Percentiles rank a stretch among this genome's conserved stretches.
These are phyloP conservation scores for Rhadinocentrus ornatus DNA, from an alignment of 2,797 vertebrate genomes.

Conservation along the genomic window DNA sequence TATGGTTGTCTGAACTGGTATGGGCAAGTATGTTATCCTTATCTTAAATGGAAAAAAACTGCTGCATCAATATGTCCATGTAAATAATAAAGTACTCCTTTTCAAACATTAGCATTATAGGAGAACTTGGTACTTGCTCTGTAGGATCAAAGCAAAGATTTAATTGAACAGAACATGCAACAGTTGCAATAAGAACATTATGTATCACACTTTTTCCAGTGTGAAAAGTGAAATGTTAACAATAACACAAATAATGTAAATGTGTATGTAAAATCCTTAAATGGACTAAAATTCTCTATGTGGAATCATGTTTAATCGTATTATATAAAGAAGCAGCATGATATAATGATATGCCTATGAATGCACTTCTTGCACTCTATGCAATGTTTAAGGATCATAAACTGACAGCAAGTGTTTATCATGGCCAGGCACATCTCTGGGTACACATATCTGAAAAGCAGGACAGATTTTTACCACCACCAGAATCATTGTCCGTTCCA, in stretches of 20 bases:
- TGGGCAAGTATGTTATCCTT: not conserved
- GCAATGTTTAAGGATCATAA: not conserved
- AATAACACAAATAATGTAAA: not conserved
- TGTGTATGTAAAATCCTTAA: not conserved
- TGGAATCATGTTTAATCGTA: conserved; percentile 19
- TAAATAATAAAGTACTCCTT: not conserved
- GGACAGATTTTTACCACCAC: conserved; percentile 16
- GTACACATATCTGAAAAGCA: conserved; percentile 24
- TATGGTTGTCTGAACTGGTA: not conserved
- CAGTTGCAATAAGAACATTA: not conserved
- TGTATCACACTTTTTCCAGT: not conserved
- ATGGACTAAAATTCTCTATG: conserved; percentile 11
- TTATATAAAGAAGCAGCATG: conserved; percentile 3
- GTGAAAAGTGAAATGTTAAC: not conserved
- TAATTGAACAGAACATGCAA: not conserved
- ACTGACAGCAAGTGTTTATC: not conserved
- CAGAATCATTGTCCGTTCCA: not conserved
- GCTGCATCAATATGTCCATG: not conserved
- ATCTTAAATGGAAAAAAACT: not conserved
- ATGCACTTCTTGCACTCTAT: not conserved
- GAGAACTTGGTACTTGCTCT: not conserved
- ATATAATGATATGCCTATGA: conserved; percentile 17
- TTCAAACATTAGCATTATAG: not conserved
- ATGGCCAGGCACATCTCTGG: not conserved
- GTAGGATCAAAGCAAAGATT: not conserved